Evolutionary conservation across 1,140 invertebrate species (phyloP), one percentile per base, ranked within the genome.

Genomic region (Gerris buenoi): DNA sequence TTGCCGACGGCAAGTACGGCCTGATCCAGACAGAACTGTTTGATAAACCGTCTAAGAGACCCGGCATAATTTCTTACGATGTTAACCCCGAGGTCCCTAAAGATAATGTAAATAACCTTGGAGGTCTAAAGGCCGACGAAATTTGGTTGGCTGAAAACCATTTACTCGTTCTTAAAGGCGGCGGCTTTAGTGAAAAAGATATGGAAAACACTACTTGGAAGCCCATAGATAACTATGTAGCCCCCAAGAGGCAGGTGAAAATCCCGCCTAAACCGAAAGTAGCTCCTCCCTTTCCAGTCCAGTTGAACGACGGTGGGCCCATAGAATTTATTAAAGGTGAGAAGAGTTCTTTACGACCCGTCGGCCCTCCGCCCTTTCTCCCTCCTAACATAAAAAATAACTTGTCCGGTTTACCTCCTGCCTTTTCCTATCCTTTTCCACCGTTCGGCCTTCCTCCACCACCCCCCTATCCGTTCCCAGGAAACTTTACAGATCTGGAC

Each of bases 111-210:
- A 83, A 87, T 65, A 92, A 85, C 75, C 80, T 90, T 1, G 91
- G 90, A 14, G 91, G 91, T 15, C 77, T 94, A 0, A 85, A 87
- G 70, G 83, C 87, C 70, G 86, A 91, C 59, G 90, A 94, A 69
- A 92, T 94, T 69, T 94, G 90, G 89, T 77, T 93, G 59, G 88
- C 90, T 0, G 91, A 93, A 73, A 90, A 92, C 73, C 90, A 93
- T 74, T 77, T 94, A 28, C 76, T 94, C 15, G 90, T 94, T 14
- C 77, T 93, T 26, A 86, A 85, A 74, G 91, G 91, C 26, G 90
- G 90, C 18, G 78, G 79, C 1, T 82, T 76, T 69, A 67, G 69
- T 26, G 72, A 76, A 23, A 75, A 78, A 18, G 76, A 80, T 60
- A 75, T 77, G 62, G 76, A 76, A 28, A 63, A 67, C 14, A 70